A percentile compares a stretch with the other conserved stretches of the same genome.
These are phyloP conservation scores for Cataglyphis altisquamis DNA, from an alignment of 2,888 invertebrate genomes.

Conservation along the genomic window DNA sequence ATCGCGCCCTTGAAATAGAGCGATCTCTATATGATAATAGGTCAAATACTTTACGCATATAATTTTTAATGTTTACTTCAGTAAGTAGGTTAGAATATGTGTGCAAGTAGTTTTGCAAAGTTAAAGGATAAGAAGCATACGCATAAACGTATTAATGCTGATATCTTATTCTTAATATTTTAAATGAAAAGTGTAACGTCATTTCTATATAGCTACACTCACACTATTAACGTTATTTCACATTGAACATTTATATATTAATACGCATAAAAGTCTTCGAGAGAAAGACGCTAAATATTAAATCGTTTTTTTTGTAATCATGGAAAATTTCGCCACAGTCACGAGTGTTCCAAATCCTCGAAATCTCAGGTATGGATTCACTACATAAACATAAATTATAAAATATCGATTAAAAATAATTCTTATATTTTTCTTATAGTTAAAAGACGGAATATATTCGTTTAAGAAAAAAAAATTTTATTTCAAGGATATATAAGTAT, in stretches of 20 bases:
- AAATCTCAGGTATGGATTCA: constrained; percentile 25
- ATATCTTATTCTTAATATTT: background rate
- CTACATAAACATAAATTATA: background rate
- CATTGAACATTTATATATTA: background rate
- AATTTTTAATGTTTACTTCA: background rate
- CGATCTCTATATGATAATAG: background rate
- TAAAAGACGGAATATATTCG: background rate
- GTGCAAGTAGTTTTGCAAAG: background rate
- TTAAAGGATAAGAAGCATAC: background rate
- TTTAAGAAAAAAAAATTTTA: background rate
- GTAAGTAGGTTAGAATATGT: constrained; percentile 1
- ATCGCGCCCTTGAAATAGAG: background rate
- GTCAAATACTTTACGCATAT: background rate
- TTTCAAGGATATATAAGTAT: background rate
- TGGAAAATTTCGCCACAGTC: background rate
- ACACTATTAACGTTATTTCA: background rate
- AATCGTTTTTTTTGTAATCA: background rate
- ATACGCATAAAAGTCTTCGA: background rate
- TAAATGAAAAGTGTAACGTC: background rate
- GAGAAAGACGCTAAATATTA: background rate
- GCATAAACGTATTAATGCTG: background rate
- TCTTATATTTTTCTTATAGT: background rate
- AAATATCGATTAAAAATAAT: background rate
- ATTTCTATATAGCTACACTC: background rate
- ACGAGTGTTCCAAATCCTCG: background rate